phyloP scores from a whole-genome alignment of 2,113 vertebrate species.

The Halichoerus grypus region DNA sequence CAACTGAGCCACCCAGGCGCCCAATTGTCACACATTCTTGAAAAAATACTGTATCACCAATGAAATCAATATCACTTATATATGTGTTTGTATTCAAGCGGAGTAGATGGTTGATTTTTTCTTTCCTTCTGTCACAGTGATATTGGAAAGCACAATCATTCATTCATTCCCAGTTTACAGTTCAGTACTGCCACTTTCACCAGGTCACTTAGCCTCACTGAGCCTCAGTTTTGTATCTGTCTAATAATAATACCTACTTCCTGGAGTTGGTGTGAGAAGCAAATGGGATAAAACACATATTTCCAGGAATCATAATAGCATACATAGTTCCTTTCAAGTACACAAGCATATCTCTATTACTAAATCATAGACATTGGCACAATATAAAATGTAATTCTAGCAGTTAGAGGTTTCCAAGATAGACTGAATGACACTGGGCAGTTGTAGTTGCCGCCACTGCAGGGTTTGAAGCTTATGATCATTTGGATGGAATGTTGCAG shows the following conservation, averaged over 20 bases:
- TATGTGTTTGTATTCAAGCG: not conserved
- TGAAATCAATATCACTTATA: not conserved
- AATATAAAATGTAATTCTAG: not conserved
- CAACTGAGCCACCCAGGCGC: too few relatives aligned
- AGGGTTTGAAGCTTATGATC: not conserved
- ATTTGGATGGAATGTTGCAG: not conserved
- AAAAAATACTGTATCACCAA: not conserved
- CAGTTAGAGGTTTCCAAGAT: not conserved
- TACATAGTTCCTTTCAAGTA: not conserved
- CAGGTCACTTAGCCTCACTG: not conserved
- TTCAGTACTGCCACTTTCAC: not conserved
- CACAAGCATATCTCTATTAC: not conserved
- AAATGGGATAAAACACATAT: not conserved
- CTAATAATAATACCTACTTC: not conserved
- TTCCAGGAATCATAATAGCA: constrained; percentile 23
- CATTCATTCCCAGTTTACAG: not conserved
- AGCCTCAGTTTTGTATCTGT: not conserved
- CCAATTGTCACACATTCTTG: not conserved
- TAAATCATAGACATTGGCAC: not conserved
- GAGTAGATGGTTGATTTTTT: not conserved
- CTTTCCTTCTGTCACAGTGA: not conserved
- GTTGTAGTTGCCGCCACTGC: not conserved
- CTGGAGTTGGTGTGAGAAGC: not conserved
- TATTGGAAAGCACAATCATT: not conserved
- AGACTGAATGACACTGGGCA: not conserved